phyloP scores from a whole-genome alignment of 2,888 invertebrate genomes.

The Suillia variegata region DNA sequence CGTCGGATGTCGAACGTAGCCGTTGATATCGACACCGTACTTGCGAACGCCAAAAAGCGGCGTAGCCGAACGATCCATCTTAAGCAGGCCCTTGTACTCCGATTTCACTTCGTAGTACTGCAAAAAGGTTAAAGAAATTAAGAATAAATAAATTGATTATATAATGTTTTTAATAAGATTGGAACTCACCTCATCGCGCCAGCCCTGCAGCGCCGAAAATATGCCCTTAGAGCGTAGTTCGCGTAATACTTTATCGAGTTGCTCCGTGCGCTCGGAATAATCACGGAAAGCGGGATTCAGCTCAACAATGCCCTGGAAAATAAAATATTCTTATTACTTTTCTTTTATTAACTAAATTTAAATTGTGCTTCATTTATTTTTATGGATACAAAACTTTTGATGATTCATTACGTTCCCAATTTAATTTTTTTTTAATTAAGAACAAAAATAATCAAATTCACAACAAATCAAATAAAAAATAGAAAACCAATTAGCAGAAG shows the following conservation, averaged over 20 bases:
- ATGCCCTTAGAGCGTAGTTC: constrained; percentile 76
- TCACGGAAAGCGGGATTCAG: constrained; percentile 86
- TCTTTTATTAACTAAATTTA: constrained; percentile 7
- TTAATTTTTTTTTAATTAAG: no score
- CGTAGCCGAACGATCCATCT: constrained; percentile 92
- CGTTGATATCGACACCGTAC: constrained; percentile 94
- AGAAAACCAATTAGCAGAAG: no score
- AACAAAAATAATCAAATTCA: not conserved
- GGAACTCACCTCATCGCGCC: constrained; percentile 83
- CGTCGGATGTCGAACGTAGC: constrained; percentile 83
- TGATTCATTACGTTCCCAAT: no score
- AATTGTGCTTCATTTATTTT: no score
- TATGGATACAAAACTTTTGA: no score
- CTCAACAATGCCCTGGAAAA: constrained; percentile 77
- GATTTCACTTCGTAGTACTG: constrained; percentile 89
- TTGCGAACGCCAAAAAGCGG: constrained; percentile 92
- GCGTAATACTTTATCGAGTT: constrained; percentile 78
- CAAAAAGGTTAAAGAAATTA: constrained; percentile 37
- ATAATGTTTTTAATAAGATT: not conserved
- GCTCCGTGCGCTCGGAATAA: constrained; percentile 79
- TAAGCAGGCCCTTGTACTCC: constrained; percentile 66
- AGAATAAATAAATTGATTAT: not conserved
- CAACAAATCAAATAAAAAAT: not conserved
- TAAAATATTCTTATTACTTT: no score
- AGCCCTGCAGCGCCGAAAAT: constrained; percentile 83